A percentile compares a stretch with the other conserved stretches of the same genome.
Conservation (phyloP, 2,888 invertebrate genomes). For the Lasius platythorax region DNA sequence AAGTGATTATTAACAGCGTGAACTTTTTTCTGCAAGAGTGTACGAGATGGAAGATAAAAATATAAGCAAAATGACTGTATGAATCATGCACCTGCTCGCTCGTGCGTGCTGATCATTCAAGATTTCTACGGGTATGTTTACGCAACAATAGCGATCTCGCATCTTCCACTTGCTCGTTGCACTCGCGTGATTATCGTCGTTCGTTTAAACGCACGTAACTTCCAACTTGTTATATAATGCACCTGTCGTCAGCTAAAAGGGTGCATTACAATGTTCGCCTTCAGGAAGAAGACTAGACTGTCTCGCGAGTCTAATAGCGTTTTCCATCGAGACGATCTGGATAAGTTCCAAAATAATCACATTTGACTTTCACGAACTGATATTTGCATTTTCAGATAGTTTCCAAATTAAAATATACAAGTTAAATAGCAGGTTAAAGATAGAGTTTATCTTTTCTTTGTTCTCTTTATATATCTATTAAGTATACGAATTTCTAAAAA, state of each 20-base stretch:
- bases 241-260: constrained; percentile 31
- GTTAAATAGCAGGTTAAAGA: constrained; percentile 3
- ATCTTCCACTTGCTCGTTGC: constrained; percentile 27
- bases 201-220: constrained; percentile 8
- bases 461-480: not conserved
- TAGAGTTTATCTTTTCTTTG: not conserved
- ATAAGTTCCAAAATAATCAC: constrained; percentile 33
- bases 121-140: constrained; percentile 37
- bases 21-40: not conserved
- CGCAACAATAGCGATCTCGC: constrained; percentile 28
- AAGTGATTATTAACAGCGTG: not conserved
- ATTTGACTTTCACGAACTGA: not conserved
- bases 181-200: not conserved
- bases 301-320: not conserved
- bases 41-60: not conserved
- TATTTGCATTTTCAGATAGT: not conserved
- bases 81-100: constrained; percentile 41
- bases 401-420: not conserved
- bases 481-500: not conserved
- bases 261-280: constrained; percentile 9
- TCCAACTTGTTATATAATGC: constrained; percentile 30
- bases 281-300: not conserved
- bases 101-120: constrained; percentile 13
- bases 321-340: not conserved
- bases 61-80: constrained; percentile 28